These are phyloP conservation scores for Artemia sp. DNA, from an alignment of 2,888 invertebrate genomes.

Conservation along the genomic window DNA sequence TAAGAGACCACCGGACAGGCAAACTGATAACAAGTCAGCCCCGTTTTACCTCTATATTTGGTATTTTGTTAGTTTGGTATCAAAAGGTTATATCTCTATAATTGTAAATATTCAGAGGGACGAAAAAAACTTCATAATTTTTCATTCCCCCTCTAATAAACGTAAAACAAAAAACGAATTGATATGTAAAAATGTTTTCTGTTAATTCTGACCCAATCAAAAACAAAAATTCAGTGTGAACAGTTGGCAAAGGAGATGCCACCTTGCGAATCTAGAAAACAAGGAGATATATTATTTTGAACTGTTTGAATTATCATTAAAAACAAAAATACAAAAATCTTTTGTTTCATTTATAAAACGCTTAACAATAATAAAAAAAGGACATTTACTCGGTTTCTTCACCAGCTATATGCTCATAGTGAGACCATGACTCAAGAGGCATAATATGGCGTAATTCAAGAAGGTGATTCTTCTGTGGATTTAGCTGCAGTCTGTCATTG, in stretches of 20 bases:
- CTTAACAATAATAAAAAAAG: background rate
- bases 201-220: background rate
- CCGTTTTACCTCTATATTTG: too few species aligned
- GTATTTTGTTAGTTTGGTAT: background rate
- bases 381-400: background rate
- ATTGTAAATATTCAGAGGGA: background rate
- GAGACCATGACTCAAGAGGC: background rate
- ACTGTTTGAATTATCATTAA: constrained; percentile 4
- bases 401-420: background rate
- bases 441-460: background rate
- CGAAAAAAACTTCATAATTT: background rate
- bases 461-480: background rate
- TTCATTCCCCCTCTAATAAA: background rate
- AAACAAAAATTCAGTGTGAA: background rate
- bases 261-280: background rate
- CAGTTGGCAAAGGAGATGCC: background rate
- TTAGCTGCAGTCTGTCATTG: background rate
- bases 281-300: background rate
- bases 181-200: too few species aligned
- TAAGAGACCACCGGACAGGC: too few species aligned
- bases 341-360: background rate
- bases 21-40: too few species aligned
- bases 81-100: background rate
- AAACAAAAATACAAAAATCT: background rate
- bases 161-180: background rate